Evolutionary conservation across 2,797 vertebrate species (phyloP), one percentile per base, ranked within the genome.

Genomic region (Acridotheres tristis): DNA sequence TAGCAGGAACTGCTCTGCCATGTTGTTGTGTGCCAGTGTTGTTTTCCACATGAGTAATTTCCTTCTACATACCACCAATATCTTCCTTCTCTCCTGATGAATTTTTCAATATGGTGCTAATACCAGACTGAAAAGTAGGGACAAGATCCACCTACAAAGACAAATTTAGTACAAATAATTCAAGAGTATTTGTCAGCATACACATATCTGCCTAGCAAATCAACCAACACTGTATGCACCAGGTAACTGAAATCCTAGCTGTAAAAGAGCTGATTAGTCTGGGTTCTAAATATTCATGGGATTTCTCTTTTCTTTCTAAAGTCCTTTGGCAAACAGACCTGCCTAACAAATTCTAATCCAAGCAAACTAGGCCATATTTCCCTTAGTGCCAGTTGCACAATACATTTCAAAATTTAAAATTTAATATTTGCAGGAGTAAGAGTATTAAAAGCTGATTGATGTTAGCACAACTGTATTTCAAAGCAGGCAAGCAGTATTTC

Each of bases 291-390:
- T 68, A 42, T 50, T 82, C 4, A 15, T 22, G 26, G 13, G 16
- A 66, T 72, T 91, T 65, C 42, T 82, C 23, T 47, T 72, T 82
- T 61, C 63, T 89, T 77, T n/a, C 34, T 68, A 53, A 82, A 75
- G 29, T 88, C 21, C 26, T 59, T 42, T 57, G 34, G 34, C 45
- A 88, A 76, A 79, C 19, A 62, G 69, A 75, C 26, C 18, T 76
- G 30, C 42, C 21, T 50, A 68, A 63, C 4, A 55, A 68, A 89
- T 63, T 71, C n/a, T 71, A 78, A 78, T 40, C 45, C 40, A 68
- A 72, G 32, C 8, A 78, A 85, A 72, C 15, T 53, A n/a, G 22
- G 19, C 3, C 19, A 40, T 9, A 63, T 74, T 90, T 82, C 27
- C 50, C 18, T 68, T 63, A 90, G 30, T 0, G 0, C 13, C 19